Conservation (phyloP, 2,888 invertebrate species). For the Fragum whitleyi region DNA sequence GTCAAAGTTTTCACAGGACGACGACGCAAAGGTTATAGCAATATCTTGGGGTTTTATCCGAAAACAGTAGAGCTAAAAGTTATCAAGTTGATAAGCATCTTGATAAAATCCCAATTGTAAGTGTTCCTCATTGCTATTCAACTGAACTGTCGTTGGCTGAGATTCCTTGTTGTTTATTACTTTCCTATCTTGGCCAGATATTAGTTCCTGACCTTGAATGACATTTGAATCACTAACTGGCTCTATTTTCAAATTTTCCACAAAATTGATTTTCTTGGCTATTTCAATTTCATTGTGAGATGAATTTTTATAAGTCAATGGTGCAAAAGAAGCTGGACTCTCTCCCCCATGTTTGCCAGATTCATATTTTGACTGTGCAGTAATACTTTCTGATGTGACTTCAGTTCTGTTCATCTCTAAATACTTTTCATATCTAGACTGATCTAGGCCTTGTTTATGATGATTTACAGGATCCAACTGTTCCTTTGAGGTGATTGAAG, state of each 20-base stretch:
- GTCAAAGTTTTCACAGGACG: too few species aligned
- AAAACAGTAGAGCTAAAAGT: too few species aligned
- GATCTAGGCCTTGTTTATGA: neutral
- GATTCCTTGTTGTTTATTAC: neutral
- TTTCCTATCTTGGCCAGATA: neutral
- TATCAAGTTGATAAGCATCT: slow-evolving; percentile 12
- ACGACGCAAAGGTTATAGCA: too few species aligned
- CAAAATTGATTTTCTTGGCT: too few species aligned
- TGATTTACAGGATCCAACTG: neutral
- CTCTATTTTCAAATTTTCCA: neutral
- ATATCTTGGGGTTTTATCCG: too few species aligned
- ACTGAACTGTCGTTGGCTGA: neutral
- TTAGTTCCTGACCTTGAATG: neutral
- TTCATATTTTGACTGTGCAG: neutral
- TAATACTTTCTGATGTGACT: neutral
- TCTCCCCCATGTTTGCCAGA: neutral
- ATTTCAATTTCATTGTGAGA: neutral
- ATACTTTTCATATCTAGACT: neutral
- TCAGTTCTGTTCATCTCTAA: neutral
- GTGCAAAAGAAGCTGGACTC: neutral
- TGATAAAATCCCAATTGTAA: slow-evolving; percentile 29
- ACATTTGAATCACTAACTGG: neutral
- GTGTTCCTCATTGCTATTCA: slow-evolving; percentile 5
- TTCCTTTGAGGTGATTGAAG: neutral
- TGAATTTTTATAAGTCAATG: neutral